Conservation (phyloP, 2,888 invertebrate species). For the Chymomyza amoena region DNA sequence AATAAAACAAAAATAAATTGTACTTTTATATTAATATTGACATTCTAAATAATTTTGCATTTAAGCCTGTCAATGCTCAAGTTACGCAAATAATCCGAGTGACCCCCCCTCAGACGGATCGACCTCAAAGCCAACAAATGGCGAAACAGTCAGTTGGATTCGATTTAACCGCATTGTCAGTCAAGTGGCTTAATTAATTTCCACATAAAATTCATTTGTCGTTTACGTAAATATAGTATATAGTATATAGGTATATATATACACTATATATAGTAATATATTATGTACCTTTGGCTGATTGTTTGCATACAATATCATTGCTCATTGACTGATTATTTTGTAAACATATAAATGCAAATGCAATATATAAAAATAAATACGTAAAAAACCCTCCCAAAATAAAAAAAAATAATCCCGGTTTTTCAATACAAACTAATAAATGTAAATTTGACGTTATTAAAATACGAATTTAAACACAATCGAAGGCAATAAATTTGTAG, state of each 20-base stretch:
- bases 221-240: slow-evolving; percentile 24
- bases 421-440: slow-evolving; percentile 46
- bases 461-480: slow-evolving; percentile 17
- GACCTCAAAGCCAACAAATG: neutral
- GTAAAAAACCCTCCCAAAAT: neutral
- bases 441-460: slow-evolving; percentile 30
- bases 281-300: neutral
- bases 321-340: slow-evolving; percentile 42
- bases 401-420: neutral
- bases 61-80: neutral
- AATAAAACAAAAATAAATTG: neutral
- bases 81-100: neutral
- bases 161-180: slow-evolving; percentile 26
- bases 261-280: slow-evolving; percentile 59
- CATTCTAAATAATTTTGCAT: neutral
- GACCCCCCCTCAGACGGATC: no score
- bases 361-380: slow-evolving; percentile 21
- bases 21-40: neutral
- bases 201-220: slow-evolving; percentile 37
- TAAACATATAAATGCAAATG: slow-evolving; percentile 56
- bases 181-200: slow-evolving; percentile 54
- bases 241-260: no score
- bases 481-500: neutral
- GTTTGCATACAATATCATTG: neutral
- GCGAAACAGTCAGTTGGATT: neutral